Evolutionary conservation across 2,113 vertebrate genomes (phyloP).

Genomic region (Microcebus murinus): DNA sequence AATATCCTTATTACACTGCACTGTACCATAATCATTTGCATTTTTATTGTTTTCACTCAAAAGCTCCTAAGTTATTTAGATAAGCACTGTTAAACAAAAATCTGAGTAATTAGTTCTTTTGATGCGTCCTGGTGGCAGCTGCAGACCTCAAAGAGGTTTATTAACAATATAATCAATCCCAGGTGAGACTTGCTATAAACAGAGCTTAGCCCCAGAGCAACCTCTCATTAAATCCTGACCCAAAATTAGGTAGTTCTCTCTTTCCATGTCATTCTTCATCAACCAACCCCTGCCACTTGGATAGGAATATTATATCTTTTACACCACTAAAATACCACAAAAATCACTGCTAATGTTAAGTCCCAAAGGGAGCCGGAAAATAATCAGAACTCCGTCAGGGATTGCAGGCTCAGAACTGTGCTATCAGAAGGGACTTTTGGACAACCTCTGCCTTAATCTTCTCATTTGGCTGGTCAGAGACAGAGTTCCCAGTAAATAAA

Average conservation of each 20-base stretch:
- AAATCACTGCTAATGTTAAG: not conserved
- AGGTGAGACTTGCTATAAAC: conserved; percentile 40
- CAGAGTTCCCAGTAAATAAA: not conserved
- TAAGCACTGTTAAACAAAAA: conserved; percentile 77
- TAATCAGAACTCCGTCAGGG: not conserved
- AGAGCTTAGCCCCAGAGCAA: conserved; percentile 37
- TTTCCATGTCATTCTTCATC: conserved; percentile 13
- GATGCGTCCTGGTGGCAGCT: conserved; percentile 56
- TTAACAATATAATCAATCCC: conserved; percentile 57
- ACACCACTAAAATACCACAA: not conserved
- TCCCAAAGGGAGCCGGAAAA: not conserved
- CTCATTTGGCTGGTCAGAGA: not conserved
- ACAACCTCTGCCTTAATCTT: not conserved
- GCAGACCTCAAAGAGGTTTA: conserved; percentile 32
- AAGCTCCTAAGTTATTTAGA: conserved; percentile 72
- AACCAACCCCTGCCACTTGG: not conserved
- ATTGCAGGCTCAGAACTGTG: not conserved
- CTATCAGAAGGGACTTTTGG: not conserved
- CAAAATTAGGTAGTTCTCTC: not conserved
- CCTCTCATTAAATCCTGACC: conserved; percentile 13
- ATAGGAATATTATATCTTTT: conserved; percentile 2
- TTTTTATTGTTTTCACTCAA: conserved; percentile 79
- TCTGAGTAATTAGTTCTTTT: conserved; percentile 72
- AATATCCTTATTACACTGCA: conserved; percentile 47
- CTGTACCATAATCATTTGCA: conserved; percentile 59